phyloP scores from a whole-genome alignment of 2,888 invertebrate genomes.

The Tachina fera region DNA sequence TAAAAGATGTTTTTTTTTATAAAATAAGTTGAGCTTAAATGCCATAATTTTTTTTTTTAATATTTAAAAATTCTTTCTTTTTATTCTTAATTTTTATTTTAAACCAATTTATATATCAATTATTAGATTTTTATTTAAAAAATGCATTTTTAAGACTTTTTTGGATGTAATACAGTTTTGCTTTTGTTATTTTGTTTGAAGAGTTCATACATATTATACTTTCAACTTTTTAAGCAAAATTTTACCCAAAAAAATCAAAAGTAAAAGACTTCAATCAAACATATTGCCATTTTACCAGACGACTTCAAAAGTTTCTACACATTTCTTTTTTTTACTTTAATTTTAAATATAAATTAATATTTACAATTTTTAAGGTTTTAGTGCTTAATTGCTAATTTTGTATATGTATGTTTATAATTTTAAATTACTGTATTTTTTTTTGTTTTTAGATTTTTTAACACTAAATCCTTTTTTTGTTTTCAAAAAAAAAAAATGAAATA shows the following conservation, averaged over 20 bases:
- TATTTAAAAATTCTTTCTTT: conserved; percentile 72
- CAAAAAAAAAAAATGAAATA: conserved; percentile 75
- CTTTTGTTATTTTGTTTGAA: conserved; percentile 24
- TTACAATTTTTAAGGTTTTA: conserved; percentile 53
- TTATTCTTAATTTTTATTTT: conserved; percentile 17
- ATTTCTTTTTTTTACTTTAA: not conserved
- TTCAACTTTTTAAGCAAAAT: not conserved
- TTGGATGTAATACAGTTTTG: conserved; percentile 58
- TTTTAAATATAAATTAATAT: conserved; percentile 66
- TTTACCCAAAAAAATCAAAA: not conserved
- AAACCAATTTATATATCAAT: conserved; percentile 62
- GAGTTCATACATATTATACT: not conserved
- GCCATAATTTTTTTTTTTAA: conserved; percentile 72
- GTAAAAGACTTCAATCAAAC: not conserved
- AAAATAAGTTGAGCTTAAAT: conserved; percentile 80
- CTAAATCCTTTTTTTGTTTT: conserved; percentile 51
- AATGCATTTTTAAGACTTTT: conserved; percentile 70
- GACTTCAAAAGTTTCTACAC: not conserved
- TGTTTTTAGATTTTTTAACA: conserved; percentile 15
- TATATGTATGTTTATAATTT: conserved; percentile 6
- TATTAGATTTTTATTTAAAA: conserved; percentile 63
- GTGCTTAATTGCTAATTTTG: conserved; percentile 6
- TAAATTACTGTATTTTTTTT: conserved; percentile 8
- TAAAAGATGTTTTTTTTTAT: conserved; percentile 73
- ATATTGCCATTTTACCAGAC: not conserved